Evolutionary conservation across 30 jellyfish, hydroid and myxozoan species (phyloP).

Genomic region (Rhopilema esculentum): DNA sequence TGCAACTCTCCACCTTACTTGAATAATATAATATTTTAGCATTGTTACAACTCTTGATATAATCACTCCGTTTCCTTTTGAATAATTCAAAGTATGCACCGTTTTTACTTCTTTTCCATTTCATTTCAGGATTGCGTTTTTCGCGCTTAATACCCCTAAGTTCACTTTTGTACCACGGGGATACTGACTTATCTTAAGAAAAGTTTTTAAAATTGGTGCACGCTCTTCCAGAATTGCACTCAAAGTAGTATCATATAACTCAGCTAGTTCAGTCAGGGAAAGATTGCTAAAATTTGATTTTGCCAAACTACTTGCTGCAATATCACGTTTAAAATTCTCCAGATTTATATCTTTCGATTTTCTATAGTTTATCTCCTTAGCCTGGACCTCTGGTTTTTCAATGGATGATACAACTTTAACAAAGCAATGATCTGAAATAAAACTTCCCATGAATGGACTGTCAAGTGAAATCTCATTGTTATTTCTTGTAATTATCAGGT

Average conservation of each 20-base stretch:
- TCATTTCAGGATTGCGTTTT: conserved; percentile 28
- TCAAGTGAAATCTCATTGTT: no score
- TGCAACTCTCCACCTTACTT: no score
- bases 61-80: no score
- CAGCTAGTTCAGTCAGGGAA: conserved; percentile 43
- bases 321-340: conserved; percentile 21
- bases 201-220: conserved; percentile 32
- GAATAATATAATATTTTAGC: no score
- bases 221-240: conserved; percentile 36
- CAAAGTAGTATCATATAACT: conserved; percentile 5
- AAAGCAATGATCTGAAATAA: no score
- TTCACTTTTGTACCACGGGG: conserved; percentile 43
- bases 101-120: conserved; percentile 1
- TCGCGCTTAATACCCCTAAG: conserved; percentile 22
- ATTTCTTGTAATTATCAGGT: conserved; percentile 32
- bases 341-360: conserved; percentile 24
- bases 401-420: no score
- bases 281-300: conserved; percentile 14
- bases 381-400: no score
- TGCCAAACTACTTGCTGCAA: conserved; percentile 24
- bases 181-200: conserved; percentile 23
- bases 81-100: no score
- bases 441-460: no score
- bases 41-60: no score
- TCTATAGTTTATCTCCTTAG: no score